Conservation (phyloP, 1,140 invertebrate species). For the Dendroctonus valens region DNA sequence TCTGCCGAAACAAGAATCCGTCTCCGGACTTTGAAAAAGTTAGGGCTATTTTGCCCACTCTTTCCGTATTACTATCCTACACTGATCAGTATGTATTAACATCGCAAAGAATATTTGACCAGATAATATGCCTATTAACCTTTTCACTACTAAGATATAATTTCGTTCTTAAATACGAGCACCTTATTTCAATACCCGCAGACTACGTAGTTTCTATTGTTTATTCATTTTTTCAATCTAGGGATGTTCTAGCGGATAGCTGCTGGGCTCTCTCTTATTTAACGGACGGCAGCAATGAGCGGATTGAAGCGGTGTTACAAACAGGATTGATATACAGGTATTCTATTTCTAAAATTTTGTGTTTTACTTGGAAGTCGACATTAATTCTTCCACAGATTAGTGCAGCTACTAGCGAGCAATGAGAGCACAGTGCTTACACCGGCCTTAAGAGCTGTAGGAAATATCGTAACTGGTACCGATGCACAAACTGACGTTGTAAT, state of each 20-base stretch:
- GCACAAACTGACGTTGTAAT: slow-evolving; percentile 89
- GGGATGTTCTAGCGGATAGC: slow-evolving; percentile 83
- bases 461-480: slow-evolving; percentile 84
- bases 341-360: slow-evolving; percentile 1
- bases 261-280: slow-evolving; percentile 97
- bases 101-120: no score
- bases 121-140: neutral
- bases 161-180: neutral
- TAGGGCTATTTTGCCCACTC: slow-evolving; percentile 74
- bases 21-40: slow-evolving; percentile 75
- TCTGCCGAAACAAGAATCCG: slow-evolving; percentile 91
- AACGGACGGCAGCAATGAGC: slow-evolving; percentile 90
- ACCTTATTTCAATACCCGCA: no score
- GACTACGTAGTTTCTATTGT: no score
- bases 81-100: slow-evolving; percentile 52
- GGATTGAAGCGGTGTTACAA: slow-evolving; percentile 82
- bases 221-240: slow-evolving; percentile 30
- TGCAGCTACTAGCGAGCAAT: slow-evolving; percentile 69
- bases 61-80: slow-evolving; percentile 75
- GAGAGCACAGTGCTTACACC: slow-evolving; percentile 83
- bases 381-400: slow-evolving; percentile 52
- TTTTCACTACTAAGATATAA: neutral
- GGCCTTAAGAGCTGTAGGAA: slow-evolving; percentile 83
- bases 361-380: neutral
- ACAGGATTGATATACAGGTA: slow-evolving; percentile 61